phyloP scores from a whole-genome alignment of 1,140 invertebrate species.

The Eriosoma lanigerum region DNA sequence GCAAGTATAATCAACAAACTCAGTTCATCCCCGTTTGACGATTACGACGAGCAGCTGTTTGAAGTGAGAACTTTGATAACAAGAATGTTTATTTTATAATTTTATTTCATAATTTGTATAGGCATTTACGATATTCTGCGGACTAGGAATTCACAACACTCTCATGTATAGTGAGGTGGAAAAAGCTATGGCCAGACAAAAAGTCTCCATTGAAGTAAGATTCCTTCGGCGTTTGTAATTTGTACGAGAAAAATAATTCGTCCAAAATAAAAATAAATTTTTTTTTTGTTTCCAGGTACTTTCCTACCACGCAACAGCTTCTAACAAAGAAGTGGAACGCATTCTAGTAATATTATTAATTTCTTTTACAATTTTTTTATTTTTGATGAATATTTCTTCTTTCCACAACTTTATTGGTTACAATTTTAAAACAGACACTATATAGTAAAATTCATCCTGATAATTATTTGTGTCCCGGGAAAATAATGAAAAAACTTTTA shows the following conservation, averaged over 20 bases:
- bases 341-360: constrained; percentile 58
- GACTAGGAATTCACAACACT: constrained; percentile 71
- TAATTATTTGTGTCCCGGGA: background rate
- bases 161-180: constrained; percentile 61
- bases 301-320: constrained; percentile 70
- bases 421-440: background rate
- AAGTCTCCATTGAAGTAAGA: constrained; percentile 65
- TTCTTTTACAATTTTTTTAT: background rate
- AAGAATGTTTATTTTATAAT: background rate
- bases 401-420: background rate
- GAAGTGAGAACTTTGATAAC: no score
- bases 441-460: no score
- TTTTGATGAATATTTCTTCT: constrained; percentile 18
- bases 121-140: constrained; percentile 72
- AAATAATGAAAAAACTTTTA: constrained; percentile 43
- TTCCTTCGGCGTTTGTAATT: background rate
- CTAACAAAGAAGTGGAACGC: constrained; percentile 62
- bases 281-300: constrained; percentile 59
- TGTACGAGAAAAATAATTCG: background rate
- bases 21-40: constrained; percentile 63
- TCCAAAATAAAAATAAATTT: background rate
- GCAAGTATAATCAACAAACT: constrained; percentile 65
- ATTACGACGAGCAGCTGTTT: constrained; percentile 63
- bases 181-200: constrained; percentile 66
- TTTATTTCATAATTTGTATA: no score